Conservation (phyloP, 1,140 invertebrate genomes). For the Aradophagus sp. region DNA sequence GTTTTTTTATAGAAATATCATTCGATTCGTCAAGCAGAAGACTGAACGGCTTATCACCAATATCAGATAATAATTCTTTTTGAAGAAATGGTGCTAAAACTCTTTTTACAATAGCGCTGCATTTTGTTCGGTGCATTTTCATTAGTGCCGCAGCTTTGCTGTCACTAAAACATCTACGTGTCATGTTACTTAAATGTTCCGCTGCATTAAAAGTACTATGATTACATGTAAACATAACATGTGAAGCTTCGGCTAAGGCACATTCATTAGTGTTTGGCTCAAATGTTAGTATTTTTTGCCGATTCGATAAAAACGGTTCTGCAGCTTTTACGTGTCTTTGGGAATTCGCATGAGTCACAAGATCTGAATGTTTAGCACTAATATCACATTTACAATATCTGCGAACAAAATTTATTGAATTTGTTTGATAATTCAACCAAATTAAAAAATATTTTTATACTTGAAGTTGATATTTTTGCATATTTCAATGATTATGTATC, state of each 20-base stretch:
- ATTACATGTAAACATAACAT: conserved; percentile 1
- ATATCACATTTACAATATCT: neutral
- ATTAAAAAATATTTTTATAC: neutral
- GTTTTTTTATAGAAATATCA: conserved; percentile 1
- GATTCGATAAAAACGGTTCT: conserved; percentile 1
- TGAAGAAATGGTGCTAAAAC: neutral
- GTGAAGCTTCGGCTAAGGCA: neutral
- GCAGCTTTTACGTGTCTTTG: neutral
- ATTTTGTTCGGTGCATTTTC: conserved; percentile 1
- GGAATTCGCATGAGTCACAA: neutral
- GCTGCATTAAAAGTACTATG: neutral
- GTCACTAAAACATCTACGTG: neutral
- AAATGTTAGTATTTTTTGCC: neutral
- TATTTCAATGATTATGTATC: neutral
- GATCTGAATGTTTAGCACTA: neutral
- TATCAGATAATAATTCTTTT: neutral
- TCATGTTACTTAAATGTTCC: neutral
- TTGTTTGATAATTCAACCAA: neutral
- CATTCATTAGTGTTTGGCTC: neutral
- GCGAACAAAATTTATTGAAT: neutral
- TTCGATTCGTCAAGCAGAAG: conserved; percentile 1
- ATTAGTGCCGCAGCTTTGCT: neutral
- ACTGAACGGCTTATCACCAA: conserved; percentile 1
- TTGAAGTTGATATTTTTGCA: neutral
- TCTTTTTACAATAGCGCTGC: neutral